Conservation (phyloP, 1,140 invertebrate species). For the Drosophila sucinea region DNA sequence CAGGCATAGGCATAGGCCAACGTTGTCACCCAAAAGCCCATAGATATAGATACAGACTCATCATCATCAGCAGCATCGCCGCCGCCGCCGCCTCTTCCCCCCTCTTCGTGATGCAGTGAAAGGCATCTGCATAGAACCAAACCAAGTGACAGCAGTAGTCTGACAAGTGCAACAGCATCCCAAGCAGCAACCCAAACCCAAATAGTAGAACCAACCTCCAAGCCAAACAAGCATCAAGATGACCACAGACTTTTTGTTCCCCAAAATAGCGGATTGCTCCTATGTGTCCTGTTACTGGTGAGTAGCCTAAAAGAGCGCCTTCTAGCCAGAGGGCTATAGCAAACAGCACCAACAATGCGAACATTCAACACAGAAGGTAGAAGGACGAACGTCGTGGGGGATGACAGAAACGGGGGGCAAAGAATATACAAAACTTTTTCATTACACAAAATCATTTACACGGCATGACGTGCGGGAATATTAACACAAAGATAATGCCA, state of each 20-base stretch:
- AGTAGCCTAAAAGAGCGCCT: constrained; percentile 64
- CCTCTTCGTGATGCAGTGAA: constrained; percentile 51
- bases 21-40: constrained; percentile 34
- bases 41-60: constrained; percentile 32
- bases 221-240: constrained; percentile 53
- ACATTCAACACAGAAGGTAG: constrained; percentile 18
- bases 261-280: constrained; percentile 87
- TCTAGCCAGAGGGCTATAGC: constrained; percentile 23
- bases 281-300: constrained; percentile 89
- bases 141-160: constrained; percentile 14
- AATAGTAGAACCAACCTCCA: constrained; percentile 3
- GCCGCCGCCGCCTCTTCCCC: background rate
- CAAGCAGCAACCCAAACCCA: background rate
- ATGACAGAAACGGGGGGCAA: constrained; percentile 8
- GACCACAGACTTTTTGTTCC: constrained; percentile 84
- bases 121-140: background rate
- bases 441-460: constrained; percentile 60
- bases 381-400: constrained; percentile 13
- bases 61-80: constrained; percentile 29
- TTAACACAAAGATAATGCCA: constrained; percentile 33
- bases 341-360: constrained; percentile 41
- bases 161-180: constrained; percentile 5
- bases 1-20: constrained; percentile 21
- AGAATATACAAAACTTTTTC: constrained; percentile 46
- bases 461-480: constrained; percentile 32